phyloP scores from a whole-genome alignment of 2,888 invertebrate genomes.

The Lochmaea crataegi region DNA sequence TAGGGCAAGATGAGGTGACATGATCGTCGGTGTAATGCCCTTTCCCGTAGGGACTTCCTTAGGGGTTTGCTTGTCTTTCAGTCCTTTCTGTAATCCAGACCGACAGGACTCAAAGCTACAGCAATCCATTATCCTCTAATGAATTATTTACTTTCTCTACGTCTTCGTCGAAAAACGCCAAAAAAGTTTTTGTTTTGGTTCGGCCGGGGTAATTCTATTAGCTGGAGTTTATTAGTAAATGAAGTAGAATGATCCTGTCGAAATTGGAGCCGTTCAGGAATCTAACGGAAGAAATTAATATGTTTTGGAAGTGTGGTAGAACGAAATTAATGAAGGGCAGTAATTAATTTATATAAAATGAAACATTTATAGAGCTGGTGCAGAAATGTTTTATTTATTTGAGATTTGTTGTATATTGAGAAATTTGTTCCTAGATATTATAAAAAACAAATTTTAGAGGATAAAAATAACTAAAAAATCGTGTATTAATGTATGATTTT shows the following conservation, averaged over 20 bases:
- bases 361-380: background rate
- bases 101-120: conserved; percentile 49
- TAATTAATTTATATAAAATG: background rate
- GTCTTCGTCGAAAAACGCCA: conserved; percentile 24
- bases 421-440: no score
- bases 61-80: conserved; percentile 54
- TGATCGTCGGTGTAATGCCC: conserved; percentile 46
- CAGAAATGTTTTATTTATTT: no score
- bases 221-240: conserved; percentile 31
- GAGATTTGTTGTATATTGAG: no score
- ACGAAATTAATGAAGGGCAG: conserved; percentile 7
- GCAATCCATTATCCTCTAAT: conserved; percentile 55
- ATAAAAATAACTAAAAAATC: no score
- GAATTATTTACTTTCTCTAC: conserved; percentile 45
- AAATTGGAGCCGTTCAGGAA: conserved; percentile 19
- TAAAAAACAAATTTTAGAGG: no score
- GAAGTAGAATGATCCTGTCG: conserved; percentile 35
- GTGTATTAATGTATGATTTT: no score
- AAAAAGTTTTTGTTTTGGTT: conserved; percentile 33
- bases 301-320: conserved; percentile 14
- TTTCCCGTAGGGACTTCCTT: conserved; percentile 48
- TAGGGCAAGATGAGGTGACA: conserved; percentile 45
- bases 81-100: conserved; percentile 53
- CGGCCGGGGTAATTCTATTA: conserved; percentile 31
- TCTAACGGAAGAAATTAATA: conserved; percentile 22